Evolutionary conservation across 2,113 vertebrate species (phyloP), one percentile per base, ranked within the genome.

Genomic region (Planiliza haematocheilus): DNA sequence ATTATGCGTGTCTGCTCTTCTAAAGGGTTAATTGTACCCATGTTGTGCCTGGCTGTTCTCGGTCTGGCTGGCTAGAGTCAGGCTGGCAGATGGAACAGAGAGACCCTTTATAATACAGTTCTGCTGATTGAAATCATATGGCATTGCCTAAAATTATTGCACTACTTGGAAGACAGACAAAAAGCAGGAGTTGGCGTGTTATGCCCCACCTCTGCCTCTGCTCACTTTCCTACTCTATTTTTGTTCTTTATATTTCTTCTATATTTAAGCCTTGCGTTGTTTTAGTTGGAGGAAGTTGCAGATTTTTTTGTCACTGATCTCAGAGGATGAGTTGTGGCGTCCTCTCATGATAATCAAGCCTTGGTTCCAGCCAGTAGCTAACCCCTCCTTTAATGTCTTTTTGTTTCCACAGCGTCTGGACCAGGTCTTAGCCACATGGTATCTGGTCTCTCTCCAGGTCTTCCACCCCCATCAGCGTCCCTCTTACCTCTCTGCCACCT

Each of bases 121-220:
- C 70, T 85, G 77, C 80, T 89, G 88, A 91, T 89, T 91, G 83
- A 87, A 91, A 91, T 91, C 90, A 92, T 88, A 89, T 80, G 88
- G 84, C 78, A 69, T 83, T n/a, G 83, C 70, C 77, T 86, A 79
- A 87, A 88, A 92, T 88, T 78, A 82, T 77, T 75, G 63, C 80
- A 57, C 55, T 66, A 78, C 77, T 84, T 83, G 78, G 76, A 83
- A 83, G 70, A 75, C 41, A 14, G 30, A 74, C 70, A 77, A 63
- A 86, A 77, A 79, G 66, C 42, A 61, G 43, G 7, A 79, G 66
- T 48, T 30, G 39, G 77, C 50, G 59, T 56, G 45, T 37, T 57
- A 14, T 55, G 20, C 20, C 52, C 55, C 49, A 30, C 36, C 50
- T 49, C 41, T 38, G 7, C 41, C 17, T 50, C 21, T 41, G 11